These are phyloP conservation scores for Papilio xuthus DNA, from an alignment of 1,140 invertebrate species.

Conservation along the genomic window DNA sequence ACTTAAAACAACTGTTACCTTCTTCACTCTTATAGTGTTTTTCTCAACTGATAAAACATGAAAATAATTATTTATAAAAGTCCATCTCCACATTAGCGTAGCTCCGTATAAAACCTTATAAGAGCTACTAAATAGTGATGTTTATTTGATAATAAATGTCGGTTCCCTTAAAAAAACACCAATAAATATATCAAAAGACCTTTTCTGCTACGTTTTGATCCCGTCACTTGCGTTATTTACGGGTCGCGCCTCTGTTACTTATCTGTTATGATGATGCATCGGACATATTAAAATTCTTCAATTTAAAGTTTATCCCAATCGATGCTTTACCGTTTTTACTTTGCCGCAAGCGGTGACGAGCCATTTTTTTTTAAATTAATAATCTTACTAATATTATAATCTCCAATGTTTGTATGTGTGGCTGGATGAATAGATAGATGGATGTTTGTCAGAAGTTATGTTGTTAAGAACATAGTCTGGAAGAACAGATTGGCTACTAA, in stretches of 20 bases:
- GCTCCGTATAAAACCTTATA: conserved; percentile 59
- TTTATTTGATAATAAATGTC: conserved; percentile 73
- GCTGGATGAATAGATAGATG: too few species aligned
- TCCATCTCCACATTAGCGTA: conserved; percentile 47
- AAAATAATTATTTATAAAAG: background rate
- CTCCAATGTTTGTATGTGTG: too few species aligned
- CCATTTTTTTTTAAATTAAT: too few species aligned
- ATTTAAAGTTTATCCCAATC: conserved; percentile 19
- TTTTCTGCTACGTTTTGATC: conserved; percentile 56
- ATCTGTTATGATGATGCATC: conserved; percentile 24
- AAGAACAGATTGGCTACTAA: too few species aligned
- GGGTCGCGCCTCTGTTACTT: conserved; percentile 3
- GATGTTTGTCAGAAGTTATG: too few species aligned
- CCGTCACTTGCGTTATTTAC: conserved; percentile 44
- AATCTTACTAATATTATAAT: too few species aligned
- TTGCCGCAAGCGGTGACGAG: background rate
- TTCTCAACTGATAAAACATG: too few species aligned
- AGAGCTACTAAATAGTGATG: conserved; percentile 76
- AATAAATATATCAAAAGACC: conserved; percentile 72
- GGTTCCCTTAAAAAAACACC: conserved; percentile 57
- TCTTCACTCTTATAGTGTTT: too few species aligned
- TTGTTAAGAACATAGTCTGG: too few species aligned
- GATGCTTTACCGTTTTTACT: background rate
- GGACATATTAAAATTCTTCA: conserved; percentile 27
- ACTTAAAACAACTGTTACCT: too few species aligned